These are phyloP conservation scores for Acanthosepion esculentum DNA, from an alignment of 2,888 invertebrate species.

Conservation along the genomic window DNA sequence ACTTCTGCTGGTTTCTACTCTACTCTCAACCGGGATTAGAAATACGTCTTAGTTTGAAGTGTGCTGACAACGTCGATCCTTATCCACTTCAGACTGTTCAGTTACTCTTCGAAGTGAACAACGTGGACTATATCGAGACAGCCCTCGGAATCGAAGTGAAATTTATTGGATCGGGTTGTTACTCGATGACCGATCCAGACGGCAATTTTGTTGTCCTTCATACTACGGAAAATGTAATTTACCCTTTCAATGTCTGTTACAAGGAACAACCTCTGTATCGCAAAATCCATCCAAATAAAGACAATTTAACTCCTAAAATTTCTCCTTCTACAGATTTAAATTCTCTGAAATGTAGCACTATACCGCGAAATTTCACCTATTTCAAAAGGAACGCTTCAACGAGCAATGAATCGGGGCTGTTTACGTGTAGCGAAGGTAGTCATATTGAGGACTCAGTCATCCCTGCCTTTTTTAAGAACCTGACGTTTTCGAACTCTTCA, in stretches of 20 bases:
- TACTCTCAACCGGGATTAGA: conserved; percentile 59
- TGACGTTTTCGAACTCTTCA: background rate
- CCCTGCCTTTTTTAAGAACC: background rate
- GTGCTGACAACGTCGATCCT: conserved; percentile 61
- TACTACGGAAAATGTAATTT: conserved; percentile 51
- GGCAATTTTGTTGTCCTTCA: conserved; percentile 64
- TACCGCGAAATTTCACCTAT: background rate
- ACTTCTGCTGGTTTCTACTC: conserved; percentile 66
- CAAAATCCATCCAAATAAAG: background rate
- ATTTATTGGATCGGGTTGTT: conserved; percentile 55
- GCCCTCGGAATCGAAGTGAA: conserved; percentile 53
- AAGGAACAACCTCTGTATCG: background rate
- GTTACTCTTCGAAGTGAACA: conserved; percentile 62
- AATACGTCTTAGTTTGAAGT: conserved; percentile 64
- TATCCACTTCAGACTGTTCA: conserved; percentile 58
- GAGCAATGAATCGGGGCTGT: background rate
- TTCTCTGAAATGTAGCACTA: background rate
- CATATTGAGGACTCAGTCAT: background rate
- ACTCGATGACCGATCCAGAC: conserved; percentile 63
- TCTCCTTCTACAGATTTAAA: background rate
- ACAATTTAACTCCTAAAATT: background rate
- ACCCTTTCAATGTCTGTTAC: background rate
- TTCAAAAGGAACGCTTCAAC: background rate
- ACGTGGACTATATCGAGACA: conserved; percentile 55
- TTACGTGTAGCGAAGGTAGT: background rate